Percentiles rank a stretch among this genome's conserved stretches.
phyloP scores from a whole-genome alignment of 1,140 invertebrate genomes.

The Drosophila navojoa region DNA sequence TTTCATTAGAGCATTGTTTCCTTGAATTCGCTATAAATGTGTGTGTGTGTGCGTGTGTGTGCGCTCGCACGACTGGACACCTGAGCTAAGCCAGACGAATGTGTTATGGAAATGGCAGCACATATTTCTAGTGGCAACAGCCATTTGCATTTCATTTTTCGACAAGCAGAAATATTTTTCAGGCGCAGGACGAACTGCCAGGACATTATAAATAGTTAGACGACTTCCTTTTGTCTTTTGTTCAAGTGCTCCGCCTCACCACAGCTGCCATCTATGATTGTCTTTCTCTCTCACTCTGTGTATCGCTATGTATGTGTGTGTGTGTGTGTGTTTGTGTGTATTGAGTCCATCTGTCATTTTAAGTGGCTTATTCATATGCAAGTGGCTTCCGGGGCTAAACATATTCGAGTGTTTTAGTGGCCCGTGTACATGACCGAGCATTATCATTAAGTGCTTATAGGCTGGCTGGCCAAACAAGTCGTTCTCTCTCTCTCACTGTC shows the following conservation, averaged over 20 bases:
- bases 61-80: constrained; percentile 46
- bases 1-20: constrained; percentile 72
- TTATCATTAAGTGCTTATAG: constrained; percentile 83
- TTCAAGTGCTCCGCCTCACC: constrained; percentile 25
- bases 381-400: constrained; percentile 81
- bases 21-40: constrained; percentile 40
- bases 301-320: neutral
- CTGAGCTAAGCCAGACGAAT: constrained; percentile 55
- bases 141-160: constrained; percentile 79
- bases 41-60: constrained; percentile 8
- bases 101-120: constrained; percentile 49
- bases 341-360: constrained; percentile 77
- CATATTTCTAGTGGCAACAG: constrained; percentile 65
- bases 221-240: constrained; percentile 74
- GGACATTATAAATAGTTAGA: constrained; percentile 72
- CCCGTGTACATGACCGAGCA: constrained; percentile 79
- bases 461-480: constrained; percentile 34
- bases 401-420: constrained; percentile 82
- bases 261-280: constrained; percentile 7
- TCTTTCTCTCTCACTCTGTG: neutral
- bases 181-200: constrained; percentile 26
- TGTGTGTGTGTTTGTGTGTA: constrained; percentile 21
- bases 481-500: constrained; percentile 12
- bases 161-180: constrained; percentile 72
- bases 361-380: constrained; percentile 83